Base-by-base conservation (phyloP, 2,888 invertebrate species). In the Dynastes grantii region DNA sequence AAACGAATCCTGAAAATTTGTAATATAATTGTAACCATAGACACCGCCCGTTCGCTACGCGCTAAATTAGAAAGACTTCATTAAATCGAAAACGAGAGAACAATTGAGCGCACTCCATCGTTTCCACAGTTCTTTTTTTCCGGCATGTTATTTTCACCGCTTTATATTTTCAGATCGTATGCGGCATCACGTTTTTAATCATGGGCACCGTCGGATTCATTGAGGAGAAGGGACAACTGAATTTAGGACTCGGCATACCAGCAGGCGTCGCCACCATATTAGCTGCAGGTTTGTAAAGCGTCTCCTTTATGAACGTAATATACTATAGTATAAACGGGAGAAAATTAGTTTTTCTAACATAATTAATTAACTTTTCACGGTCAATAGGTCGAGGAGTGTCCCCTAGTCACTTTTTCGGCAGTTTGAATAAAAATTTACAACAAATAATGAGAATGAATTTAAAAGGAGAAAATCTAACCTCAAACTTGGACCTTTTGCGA, bases 171-270 rank as follows among this genome's bases (percentile, higher is more conserved):
- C 89, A 92, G 92, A 92, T 92, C 81, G 92, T 92, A 53, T 92
- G 92, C 85, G 92, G 92, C 0, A 92, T 92, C 84, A 91, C 92
- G 49, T 91, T 91, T 0, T 89, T 92, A 88, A 91, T 92, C 81
- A 92, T 92, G 90, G 92, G 92, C 22, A 92, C 92, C 53, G 92
- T 92, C 5, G 92, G 92, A 3, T 92, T 92, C 84, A 92, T 92
- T 80, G 92, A 92, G 83, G 92, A 92, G 84, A 88, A 91, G 79
- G 91, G 92, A 85, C 90, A 91, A 83, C 90, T 92, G 84, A 92
- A 92, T 87, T 90, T 92, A 88, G 92, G 92, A 0, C 89, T 92
- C 0, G 92, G 92, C 0, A 91, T 92, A 78, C 92, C 92, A 0
- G 92, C 92, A 1, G 92, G 92, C 4, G 90, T 90, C 1, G 89